Evolutionary conservation across 2,113 vertebrate species (phyloP), one percentile per base, ranked within the genome.

Genomic region (Rhinoptilus africanus): DNA sequence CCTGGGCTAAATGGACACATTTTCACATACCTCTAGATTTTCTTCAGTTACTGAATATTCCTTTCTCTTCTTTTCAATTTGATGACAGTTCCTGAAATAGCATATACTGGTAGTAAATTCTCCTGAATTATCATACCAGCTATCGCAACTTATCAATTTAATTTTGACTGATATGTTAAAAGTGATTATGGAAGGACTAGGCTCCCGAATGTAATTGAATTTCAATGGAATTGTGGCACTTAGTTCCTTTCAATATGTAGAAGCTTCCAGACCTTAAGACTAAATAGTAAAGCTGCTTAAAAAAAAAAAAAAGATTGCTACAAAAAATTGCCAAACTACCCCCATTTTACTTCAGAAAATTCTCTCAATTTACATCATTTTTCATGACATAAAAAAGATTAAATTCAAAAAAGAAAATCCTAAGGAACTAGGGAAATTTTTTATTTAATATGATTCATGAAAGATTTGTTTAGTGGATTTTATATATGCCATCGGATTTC

Each of bases 61-160:
- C 74, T 91, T 71, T 89, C 30, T 77, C 66, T 64, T 47, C 26
- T 87, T 94, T 78, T 73, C 23, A 85, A 51, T 7, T 30, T 10
- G n/a, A 80, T 90, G 96, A n/a, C 88, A 78, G 88, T 34, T 92
- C 88, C 83, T 81, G 91, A 96, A 96, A 96, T 95, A 88, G 80
- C 80, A 85, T 63, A 60, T 68, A 51, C 76, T 64, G 34, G 35
- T 89, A 74, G 96, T 86, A 92, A 92, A 78, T 81, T 88, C 72
- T 80, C 37, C 39, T 88, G 24, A 96, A 96, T 93, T 96, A 96
- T 88, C 82, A 73, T 86, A 92, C 28, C 30, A 96, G 54, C 76
- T 93, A 95, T 78, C 1, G 72, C 72, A 95, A 72, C 51, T 80
- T 92, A 97, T 96, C 90, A 96, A 81, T 94, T 94, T 96, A 80